Base-by-base conservation (phyloP, 1,140 invertebrate genomes). In the Myzus persicae region DNA sequence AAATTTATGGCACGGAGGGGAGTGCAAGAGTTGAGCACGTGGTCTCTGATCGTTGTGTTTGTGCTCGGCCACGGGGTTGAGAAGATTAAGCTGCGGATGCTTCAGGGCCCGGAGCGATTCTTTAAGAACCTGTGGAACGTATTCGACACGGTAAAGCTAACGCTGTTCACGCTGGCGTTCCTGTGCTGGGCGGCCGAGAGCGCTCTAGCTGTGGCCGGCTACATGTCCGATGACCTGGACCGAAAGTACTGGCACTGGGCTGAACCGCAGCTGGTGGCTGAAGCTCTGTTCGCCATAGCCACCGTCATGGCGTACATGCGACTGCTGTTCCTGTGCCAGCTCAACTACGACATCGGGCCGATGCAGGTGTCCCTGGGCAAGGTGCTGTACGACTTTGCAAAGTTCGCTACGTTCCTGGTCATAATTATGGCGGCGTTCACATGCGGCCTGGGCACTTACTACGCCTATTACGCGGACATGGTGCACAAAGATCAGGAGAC, bases 111-210 rank as follows among this genome's bases (percentile, higher is more conserved):
- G 0, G 95, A 97, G 90, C 96, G 97, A 94, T 97, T 96, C 94
- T 96, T 96, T 94, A 97, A 97, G 94, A 97, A 97, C 94, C 96
- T 96, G 94, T 97, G 97, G 94, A 97, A 97, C 0, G 96, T 97
- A 4, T 97, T 97, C 95, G 96, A 97, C 0, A 97, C 97, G 94
- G 96, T 97, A 42, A 97, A 98, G 95, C 96, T 97, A 94, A 93
- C 94, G 11, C 94, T 96, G 90, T 94, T 95, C 81, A 94, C 76
- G 94, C 95, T 51, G 59, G 95, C 96, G 0, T 96, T 96, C 94
- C 59, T 96, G 8, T 96, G 95, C 93, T 96, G 96, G 96, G 90
- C 24, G 20, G 5, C 20, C 1, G 48, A n/a, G n/a, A n/a, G 20
- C 48, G 18, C 46, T 14, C 18, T 48, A 18, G 11, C 14, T 18